Percentiles rank a stretch among this genome's conserved stretches.
phyloP scores from a whole-genome alignment of 2,888 invertebrate genomes.

The Petrolisthes cinctipes region DNA sequence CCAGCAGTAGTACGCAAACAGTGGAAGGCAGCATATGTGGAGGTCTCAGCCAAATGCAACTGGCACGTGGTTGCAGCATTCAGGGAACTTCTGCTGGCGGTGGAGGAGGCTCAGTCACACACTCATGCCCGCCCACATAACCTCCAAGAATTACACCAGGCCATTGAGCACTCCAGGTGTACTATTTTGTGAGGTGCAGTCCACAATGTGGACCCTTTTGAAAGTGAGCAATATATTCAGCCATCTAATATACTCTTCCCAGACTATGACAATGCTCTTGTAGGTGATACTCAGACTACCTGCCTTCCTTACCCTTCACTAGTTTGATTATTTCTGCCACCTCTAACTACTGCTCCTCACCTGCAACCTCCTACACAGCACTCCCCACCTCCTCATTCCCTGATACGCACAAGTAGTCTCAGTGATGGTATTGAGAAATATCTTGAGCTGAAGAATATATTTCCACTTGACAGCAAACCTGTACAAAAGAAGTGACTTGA shows the following conservation, averaged over 20 bases:
- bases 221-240: conserved; percentile 12
- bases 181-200: conserved; percentile 18
- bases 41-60: conserved; percentile 94
- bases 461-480: conserved; percentile 5
- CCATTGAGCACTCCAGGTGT: conserved; percentile 64
- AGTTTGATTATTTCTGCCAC: neutral
- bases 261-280: conserved; percentile 3
- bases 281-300: conserved; percentile 4
- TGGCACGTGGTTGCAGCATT: conserved; percentile 79
- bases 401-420: conserved; percentile 45
- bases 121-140: conserved; percentile 61
- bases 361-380: neutral
- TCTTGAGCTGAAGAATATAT: neutral
- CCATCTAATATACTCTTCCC: conserved; percentile 4
- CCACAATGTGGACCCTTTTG: neutral
- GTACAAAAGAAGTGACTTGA: conserved; percentile 23
- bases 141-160: conserved; percentile 64
- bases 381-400: conserved; percentile 13
- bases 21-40: conserved; percentile 94
- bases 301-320: neutral
- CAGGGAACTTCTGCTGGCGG: conserved; percentile 61
- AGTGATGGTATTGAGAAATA: conserved; percentile 21
- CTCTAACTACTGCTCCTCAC: neutral
- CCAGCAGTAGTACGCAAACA: conserved; percentile 92
- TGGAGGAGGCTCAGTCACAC: conserved; percentile 60